Evolutionary conservation across 2,113 vertebrate genomes (phyloP).

Genomic region (Macquaria australasica): DNA sequence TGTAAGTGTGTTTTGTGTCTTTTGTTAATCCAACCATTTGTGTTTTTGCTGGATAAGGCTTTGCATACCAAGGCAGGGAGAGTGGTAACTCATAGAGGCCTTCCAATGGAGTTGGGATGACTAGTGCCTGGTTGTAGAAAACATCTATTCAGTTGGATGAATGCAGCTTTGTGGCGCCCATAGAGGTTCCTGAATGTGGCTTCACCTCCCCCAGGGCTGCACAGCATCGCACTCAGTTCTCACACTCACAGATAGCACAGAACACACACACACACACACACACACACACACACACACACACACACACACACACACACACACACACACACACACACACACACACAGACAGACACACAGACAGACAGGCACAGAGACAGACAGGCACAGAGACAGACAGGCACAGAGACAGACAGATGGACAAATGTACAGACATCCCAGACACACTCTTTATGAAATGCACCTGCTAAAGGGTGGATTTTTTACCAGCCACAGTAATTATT

Average conservation of each 20-base stretch:
- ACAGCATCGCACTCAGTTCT: slow-evolving; percentile 72
- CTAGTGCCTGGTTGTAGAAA: slow-evolving; percentile 72
- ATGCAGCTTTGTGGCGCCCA: slow-evolving; percentile 83
- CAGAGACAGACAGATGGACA: background rate
- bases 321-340: too few species aligned
- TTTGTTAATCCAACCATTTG: slow-evolving; percentile 51
- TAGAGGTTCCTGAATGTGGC: slow-evolving; percentile 75
- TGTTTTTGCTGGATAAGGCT: slow-evolving; percentile 57
- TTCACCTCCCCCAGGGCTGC: slow-evolving; percentile 70
- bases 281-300: background rate
- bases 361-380: too few species aligned
- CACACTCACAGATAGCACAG: slow-evolving; percentile 60
- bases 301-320: background rate
- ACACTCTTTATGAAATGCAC: slow-evolving; percentile 18
- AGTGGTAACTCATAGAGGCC: slow-evolving; percentile 74
- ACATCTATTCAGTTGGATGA: slow-evolving; percentile 84
- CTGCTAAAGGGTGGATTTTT: background rate
- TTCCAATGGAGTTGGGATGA: slow-evolving; percentile 68
- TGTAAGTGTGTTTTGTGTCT: slow-evolving; percentile 42
- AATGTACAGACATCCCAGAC: background rate
- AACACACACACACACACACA: background rate
- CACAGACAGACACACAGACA: too few species aligned
- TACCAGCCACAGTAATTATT: background rate
- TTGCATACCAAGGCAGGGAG: slow-evolving; percentile 74
- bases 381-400: background rate